These are phyloP conservation scores for Erythrolamprus reginae DNA, from an alignment of 2,113 vertebrate genomes.

Conservation along the genomic window DNA sequence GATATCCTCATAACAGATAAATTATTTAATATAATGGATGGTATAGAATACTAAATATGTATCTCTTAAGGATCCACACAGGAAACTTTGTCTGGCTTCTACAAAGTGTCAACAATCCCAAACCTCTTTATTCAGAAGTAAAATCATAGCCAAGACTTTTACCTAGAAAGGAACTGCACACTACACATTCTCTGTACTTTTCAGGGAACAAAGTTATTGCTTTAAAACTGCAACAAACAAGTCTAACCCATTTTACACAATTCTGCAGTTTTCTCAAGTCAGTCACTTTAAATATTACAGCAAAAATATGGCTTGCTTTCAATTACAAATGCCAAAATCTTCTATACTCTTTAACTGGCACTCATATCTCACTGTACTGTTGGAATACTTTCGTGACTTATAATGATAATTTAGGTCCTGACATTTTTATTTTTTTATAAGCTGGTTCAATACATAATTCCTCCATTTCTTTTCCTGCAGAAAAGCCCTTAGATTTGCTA, in stretches of 20 bases:
- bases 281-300: neutral
- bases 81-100: neutral
- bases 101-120: neutral
- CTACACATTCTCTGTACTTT: neutral
- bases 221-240: neutral
- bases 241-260: neutral
- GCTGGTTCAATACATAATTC: conserved; percentile 5
- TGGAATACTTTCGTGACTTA: conserved; percentile 39
- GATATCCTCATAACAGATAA: neutral
- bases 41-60: neutral
- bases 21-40: neutral
- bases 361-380: conserved; percentile 56
- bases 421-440: conserved; percentile 28
- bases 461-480: conserved; percentile 6
- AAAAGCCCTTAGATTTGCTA: conserved; percentile 34
- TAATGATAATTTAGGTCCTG: conserved; percentile 44
- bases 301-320: neutral
- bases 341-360: neutral
- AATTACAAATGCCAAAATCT: neutral
- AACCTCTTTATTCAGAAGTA: neutral
- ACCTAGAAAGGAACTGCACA: neutral
- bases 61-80: neutral
- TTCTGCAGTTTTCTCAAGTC: neutral
- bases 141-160: neutral
- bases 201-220: neutral